Percentiles rank a stretch among this genome's conserved stretches.
phyloP scores from a whole-genome alignment of 2,888 invertebrate genomes.

The Acholoe squamosa region DNA sequence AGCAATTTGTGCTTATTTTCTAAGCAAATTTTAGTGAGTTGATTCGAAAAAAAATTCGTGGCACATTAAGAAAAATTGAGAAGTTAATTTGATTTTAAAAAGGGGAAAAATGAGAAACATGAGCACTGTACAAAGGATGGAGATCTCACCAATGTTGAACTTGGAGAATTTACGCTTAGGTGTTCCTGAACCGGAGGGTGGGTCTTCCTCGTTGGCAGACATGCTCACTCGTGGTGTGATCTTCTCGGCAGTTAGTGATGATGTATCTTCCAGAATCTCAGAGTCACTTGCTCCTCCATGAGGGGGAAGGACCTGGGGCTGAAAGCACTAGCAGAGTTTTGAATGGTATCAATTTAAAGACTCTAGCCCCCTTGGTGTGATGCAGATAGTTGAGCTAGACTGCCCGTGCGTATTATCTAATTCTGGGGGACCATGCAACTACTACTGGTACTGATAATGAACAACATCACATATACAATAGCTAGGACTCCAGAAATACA shows the following conservation, averaged over 20 bases:
- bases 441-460: no score
- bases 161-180: constrained; percentile 84
- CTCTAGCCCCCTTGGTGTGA: background rate
- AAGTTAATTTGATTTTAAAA: background rate
- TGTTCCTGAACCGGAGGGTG: constrained; percentile 76
- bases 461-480: no score
- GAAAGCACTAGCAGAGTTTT: constrained; percentile 36
- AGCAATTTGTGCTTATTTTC: constrained; percentile 39
- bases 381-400: no score
- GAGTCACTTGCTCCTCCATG: constrained; percentile 81
- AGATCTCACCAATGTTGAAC: constrained; percentile 77
- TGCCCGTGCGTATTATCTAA: no score
- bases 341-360: background rate
- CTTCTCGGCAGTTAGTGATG: constrained; percentile 70
- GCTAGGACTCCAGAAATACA: no score
- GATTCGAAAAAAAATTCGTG: background rate
- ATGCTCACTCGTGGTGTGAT: constrained; percentile 78
- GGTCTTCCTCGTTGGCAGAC: constrained; percentile 79
- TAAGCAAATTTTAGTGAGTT: constrained; percentile 37
- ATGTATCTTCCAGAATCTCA: constrained; percentile 77
- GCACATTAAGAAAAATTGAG: background rate
- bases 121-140: background rate
- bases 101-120: constrained; percentile 16
- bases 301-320: constrained; percentile 70
- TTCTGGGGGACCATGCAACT: no score